phyloP scores from a whole-genome alignment of 2,888 invertebrate genomes.

The Pharmacophagus antenor region DNA sequence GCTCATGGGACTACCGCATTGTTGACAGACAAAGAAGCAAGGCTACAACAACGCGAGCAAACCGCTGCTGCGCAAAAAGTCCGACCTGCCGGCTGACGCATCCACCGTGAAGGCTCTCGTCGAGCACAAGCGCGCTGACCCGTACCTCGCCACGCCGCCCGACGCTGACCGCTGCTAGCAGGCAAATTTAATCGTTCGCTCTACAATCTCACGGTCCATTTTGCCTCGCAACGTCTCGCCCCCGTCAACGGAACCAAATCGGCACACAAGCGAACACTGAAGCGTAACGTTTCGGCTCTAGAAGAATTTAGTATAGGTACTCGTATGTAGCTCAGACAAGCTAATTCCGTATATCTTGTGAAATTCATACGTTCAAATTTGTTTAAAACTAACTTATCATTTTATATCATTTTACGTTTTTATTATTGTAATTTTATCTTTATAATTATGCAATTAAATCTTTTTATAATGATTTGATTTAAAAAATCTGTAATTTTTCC shows the following conservation, averaged over 20 bases:
- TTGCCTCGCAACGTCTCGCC: constrained; percentile 20
- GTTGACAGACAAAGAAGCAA: constrained; percentile 79
- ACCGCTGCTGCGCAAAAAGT: constrained; percentile 95
- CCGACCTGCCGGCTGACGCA: constrained; percentile 96
- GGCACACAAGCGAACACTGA: constrained; percentile 7
- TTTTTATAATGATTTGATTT: background rate
- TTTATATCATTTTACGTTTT: constrained; percentile 1
- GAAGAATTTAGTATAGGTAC: background rate
- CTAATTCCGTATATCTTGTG: background rate
- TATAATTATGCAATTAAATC: background rate
- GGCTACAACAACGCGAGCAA: constrained; percentile 86
- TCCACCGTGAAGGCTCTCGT: constrained; percentile 94
- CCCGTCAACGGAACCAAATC: background rate
- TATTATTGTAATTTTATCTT: background rate
- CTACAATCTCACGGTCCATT: constrained; percentile 13
- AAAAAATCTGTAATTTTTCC: background rate
- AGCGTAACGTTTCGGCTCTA: constrained; percentile 3
- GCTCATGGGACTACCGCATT: background rate
- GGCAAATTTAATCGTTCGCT: constrained; percentile 15
- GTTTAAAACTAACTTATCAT: too few relatives aligned
- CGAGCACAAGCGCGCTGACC: constrained; percentile 95
- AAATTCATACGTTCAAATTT: background rate
- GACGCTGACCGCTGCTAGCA: constrained; percentile 93
- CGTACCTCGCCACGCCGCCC: constrained; percentile 91
- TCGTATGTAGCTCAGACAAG: constrained; percentile 17